Conservation (phyloP, 2,113 vertebrate genomes). For the Urocynchramus pylzowi region DNA sequence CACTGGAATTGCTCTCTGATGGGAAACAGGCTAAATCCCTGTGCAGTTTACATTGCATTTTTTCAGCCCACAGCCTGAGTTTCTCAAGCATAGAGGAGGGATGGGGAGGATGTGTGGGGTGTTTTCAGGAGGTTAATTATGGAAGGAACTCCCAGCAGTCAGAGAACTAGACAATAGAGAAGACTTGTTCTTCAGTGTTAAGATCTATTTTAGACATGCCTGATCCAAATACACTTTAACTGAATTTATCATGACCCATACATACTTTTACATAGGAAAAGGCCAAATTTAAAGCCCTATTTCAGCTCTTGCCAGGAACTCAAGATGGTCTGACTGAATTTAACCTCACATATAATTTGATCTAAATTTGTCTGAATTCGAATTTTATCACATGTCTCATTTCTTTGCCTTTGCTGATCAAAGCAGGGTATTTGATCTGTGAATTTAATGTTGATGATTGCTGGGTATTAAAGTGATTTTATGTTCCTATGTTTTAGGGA, state of each 20-base stretch:
- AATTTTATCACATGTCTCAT: background rate
- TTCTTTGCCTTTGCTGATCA: background rate
- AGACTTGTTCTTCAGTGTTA: background rate
- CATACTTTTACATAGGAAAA: background rate
- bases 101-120: background rate
- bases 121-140: rapidly evolving
- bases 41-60: background rate
- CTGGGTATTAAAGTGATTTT: background rate
- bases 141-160: background rate
- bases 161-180: background rate
- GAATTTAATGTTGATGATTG: background rate
- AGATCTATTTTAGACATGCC: background rate
- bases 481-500: background rate
- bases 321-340: background rate
- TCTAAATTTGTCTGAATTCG: background rate
- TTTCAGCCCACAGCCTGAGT: background rate
- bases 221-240: background rate
- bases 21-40: background rate
- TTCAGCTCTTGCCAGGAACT: background rate
- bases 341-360: background rate
- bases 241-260: background rate
- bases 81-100: background rate
- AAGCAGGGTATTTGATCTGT: background rate
- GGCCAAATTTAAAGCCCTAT: background rate
- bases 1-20: background rate